Conservation (phyloP, 2,797 vertebrate species). For the Threskiornis aethiopicus region DNA sequence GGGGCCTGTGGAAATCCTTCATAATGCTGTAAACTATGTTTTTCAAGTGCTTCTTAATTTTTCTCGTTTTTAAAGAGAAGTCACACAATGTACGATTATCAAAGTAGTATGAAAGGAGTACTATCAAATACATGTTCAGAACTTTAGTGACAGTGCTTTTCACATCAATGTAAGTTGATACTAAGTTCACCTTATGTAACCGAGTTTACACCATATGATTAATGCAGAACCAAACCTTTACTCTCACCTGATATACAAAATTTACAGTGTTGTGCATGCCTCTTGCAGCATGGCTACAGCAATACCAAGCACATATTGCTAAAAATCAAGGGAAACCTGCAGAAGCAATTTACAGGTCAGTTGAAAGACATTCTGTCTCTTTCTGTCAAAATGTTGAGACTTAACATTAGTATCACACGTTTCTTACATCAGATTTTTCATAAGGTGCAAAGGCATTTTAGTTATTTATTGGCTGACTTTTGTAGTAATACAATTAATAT, state of each 20-base stretch:
- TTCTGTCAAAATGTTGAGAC: background rate
- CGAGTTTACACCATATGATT: rapidly evolving
- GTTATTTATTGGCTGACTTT: background rate
- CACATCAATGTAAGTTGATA: background rate
- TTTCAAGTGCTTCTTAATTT: background rate
- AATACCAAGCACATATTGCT: background rate
- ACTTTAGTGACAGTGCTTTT: background rate
- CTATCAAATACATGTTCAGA: background rate
- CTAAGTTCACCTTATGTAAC: background rate
- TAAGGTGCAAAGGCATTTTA: background rate
- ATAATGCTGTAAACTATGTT: background rate
- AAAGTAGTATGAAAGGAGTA: background rate
- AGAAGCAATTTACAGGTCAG: background rate
- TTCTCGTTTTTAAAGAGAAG: background rate
- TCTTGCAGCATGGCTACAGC: background rate
- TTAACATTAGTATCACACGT: background rate
- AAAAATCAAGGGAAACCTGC: background rate
- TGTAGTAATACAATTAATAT: background rate
- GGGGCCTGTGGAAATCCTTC: background rate
- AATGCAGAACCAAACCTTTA: background rate
- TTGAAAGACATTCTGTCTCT: background rate
- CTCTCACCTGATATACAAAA: background rate
- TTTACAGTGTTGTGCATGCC: background rate
- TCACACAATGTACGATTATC: background rate
- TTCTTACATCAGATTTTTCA: background rate